phyloP scores from a whole-genome alignment of 2,888 invertebrate genomes.

The Helobdella robusta region DNA sequence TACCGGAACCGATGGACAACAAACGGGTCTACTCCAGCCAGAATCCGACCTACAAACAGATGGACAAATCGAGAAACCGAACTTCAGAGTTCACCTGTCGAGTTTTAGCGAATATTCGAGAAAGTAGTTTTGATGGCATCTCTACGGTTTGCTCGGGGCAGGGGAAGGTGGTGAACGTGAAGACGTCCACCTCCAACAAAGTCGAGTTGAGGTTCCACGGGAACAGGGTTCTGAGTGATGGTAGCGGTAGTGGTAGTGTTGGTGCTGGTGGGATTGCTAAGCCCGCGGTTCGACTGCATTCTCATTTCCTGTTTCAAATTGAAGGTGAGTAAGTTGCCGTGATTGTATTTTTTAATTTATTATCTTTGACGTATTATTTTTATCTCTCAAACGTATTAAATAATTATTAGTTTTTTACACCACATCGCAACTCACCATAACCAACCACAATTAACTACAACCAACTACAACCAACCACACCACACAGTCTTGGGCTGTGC shows the following conservation, averaged over 20 bases:
- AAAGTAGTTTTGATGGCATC: constrained; percentile 5
- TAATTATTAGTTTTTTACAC: neutral
- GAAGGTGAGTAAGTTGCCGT: neutral
- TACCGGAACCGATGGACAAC: neutral
- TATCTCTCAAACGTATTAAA: no score
- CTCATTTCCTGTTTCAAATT: constrained; percentile 1
- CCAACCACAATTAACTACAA: no score
- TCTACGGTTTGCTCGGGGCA: constrained; percentile 18
- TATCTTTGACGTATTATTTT: neutral
- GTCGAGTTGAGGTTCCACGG: constrained; percentile 19
- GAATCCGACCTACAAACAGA: neutral
- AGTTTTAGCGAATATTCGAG: constrained; percentile 23
- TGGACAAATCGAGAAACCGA: neutral
- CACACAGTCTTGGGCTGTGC: constrained; percentile 24
- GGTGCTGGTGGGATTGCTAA: neutral
- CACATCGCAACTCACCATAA: neutral
- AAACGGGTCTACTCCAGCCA: neutral
- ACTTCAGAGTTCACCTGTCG: constrained; percentile 10
- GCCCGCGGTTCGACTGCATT: neutral
- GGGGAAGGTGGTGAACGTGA: constrained; percentile 13
- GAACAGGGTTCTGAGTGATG: neutral
- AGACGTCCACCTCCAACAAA: constrained; percentile 15
- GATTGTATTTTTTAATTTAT: no score
- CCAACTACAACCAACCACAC: no score
- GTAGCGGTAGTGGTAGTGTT: neutral